phyloP scores from a whole-genome alignment of 1,140 invertebrate species.

The Hylyphantes graminicola region DNA sequence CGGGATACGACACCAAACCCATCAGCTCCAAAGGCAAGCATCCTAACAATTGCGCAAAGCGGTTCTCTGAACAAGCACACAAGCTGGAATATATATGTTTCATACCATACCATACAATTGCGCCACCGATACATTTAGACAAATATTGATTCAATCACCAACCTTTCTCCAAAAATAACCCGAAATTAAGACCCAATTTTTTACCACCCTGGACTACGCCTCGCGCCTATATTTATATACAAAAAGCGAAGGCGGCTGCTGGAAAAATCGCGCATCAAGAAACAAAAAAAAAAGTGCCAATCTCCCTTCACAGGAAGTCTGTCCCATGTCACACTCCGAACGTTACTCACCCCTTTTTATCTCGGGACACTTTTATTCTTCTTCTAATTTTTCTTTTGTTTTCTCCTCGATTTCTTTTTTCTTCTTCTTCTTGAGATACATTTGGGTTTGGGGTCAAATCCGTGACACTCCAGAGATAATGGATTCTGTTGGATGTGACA shows the following conservation, averaged over 20 bases:
- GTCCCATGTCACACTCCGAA: slow-evolving; percentile 52
- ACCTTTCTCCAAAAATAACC: too few relatives aligned
- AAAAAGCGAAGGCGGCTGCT: slow-evolving; percentile 16
- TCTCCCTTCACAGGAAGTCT: slow-evolving; percentile 48
- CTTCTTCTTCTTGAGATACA: slow-evolving; percentile 36
- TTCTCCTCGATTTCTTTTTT: background rate
- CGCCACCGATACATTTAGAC: too few relatives aligned
- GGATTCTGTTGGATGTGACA: slow-evolving; percentile 51
- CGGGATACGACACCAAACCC: too few relatives aligned
- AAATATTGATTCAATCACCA: too few relatives aligned
- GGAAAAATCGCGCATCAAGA: slow-evolving; percentile 8
- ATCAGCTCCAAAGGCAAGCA: too few relatives aligned
- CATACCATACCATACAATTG: too few relatives aligned
- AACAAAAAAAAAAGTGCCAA: slow-evolving; percentile 41
- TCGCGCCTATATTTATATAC: slow-evolving; percentile 53
- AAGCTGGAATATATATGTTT: too few relatives aligned
- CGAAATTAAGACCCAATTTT: too few relatives aligned
- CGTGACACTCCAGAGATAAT: slow-evolving; percentile 56
- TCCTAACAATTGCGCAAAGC: too few relatives aligned
- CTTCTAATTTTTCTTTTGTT: slow-evolving; percentile 22
- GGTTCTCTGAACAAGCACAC: too few relatives aligned
- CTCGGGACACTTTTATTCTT: slow-evolving; percentile 48
- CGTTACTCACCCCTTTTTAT: slow-evolving; percentile 58
- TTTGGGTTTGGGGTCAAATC: slow-evolving; percentile 53
- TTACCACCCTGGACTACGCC: slow-evolving; percentile 25